These are phyloP conservation scores for Musca vetustissima DNA, from an alignment of 1,140 invertebrate genomes.

Conservation along the genomic window DNA sequence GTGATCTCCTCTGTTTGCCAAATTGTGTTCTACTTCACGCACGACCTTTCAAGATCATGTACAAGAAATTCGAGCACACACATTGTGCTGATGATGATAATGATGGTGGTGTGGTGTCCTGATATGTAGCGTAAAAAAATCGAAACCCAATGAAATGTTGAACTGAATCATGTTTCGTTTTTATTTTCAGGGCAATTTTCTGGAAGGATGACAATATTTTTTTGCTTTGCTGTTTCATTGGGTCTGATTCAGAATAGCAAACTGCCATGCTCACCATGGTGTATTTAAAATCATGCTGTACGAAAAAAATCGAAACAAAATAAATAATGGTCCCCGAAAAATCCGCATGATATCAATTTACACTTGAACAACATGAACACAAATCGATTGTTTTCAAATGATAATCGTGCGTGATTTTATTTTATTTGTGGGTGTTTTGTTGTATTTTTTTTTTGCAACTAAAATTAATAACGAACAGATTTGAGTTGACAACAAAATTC, in stretches of 20 bases:
- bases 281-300: conserved; percentile 15
- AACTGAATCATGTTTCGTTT: background rate
- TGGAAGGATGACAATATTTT: background rate
- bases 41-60: conserved; percentile 21
- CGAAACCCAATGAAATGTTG: conserved; percentile 1
- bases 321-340: conserved; percentile 12
- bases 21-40: conserved; percentile 1
- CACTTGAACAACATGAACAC: conserved; percentile 19
- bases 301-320: background rate
- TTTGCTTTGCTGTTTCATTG: background rate
- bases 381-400: conserved; percentile 21
- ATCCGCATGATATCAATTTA: conserved; percentile 17
- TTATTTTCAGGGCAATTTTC: background rate
- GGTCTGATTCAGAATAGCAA: background rate
- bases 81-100: no score
- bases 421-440: no score
- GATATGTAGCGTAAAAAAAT: background rate
- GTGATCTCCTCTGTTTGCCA: no score
- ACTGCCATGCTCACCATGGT: background rate
- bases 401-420: conserved; percentile 21
- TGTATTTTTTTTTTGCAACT: no score
- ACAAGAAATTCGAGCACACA: conserved; percentile 20
- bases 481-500: no score
- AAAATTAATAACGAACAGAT: no score
- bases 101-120: background rate